Evolutionary conservation across 2,113 vertebrate genomes (phyloP).

Genomic region (Rattus norvegicus): GRCr8 NC_086030.1:34631501-34632000

Average conservation of each 20-base stretch:
- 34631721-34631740: not conserved
- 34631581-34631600: conserved; percentile 85
- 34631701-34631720: not conserved
- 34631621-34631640: conserved; percentile 91
- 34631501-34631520: accelerated
- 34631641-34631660: conserved; percentile 70
- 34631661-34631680: not conserved
- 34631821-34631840: not conserved
- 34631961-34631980: not conserved
- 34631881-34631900: not conserved
- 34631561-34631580: accelerated
- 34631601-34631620: conserved; percentile 89
- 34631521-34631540: accelerated
- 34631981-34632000: not conserved
- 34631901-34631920: too few species aligned
- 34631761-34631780: not conserved
- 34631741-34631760: not conserved
- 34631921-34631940: not conserved
- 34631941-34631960: not conserved
- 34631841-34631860: not conserved
- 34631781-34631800: not conserved
- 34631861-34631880: not conserved
- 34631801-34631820: too few species aligned
- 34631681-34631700: not conserved
- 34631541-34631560: accelerated